phyloP scores from a whole-genome alignment of 2,888 invertebrate species.

The Linyphia triangularis region DNA sequence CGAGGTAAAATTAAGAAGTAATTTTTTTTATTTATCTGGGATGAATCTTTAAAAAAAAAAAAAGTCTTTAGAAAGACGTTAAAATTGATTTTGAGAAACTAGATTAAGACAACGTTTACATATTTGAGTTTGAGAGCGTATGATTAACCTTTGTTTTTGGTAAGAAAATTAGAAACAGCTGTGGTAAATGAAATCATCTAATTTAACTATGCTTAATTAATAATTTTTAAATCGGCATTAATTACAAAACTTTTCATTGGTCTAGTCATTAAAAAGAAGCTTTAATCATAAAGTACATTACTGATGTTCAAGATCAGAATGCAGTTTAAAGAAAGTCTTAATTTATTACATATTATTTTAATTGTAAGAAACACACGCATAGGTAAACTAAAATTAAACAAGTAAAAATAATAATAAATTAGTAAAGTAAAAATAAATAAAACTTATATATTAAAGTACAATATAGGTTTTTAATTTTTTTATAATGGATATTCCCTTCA shows the following conservation, averaged over 20 bases:
- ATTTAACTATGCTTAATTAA: not conserved
- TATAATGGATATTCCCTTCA: too few relatives aligned
- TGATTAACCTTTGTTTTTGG: slow-evolving; percentile 15
- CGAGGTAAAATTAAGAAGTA: not conserved
- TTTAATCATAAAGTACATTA: too few relatives aligned
- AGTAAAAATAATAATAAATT: too few relatives aligned
- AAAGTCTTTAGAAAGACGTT: not conserved
- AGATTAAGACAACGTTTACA: slow-evolving; percentile 51
- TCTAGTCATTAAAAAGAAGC: too few relatives aligned
- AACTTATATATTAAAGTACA: too few relatives aligned
- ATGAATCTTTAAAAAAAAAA: not conserved
- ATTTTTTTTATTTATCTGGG: not conserved
- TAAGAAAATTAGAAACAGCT: slow-evolving; percentile 21
- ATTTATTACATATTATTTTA: too few relatives aligned
- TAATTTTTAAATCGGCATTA: not conserved
- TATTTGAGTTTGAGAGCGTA: not conserved
- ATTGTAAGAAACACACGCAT: too few relatives aligned
- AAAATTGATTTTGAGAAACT: slow-evolving; percentile 35
- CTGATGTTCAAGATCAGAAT: too few relatives aligned
- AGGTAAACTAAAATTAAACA: too few relatives aligned
- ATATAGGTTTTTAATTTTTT: too few relatives aligned
- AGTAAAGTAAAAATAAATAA: too few relatives aligned
- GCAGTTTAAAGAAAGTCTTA: too few relatives aligned
- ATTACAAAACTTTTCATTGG: not conserved
- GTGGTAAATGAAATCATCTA: not conserved